A percentile compares a stretch with the other conserved stretches of the same genome.
Evolutionary conservation across 1,140 invertebrate genomes (phyloP).

Genomic region (Phocides pigmalion): DNA sequence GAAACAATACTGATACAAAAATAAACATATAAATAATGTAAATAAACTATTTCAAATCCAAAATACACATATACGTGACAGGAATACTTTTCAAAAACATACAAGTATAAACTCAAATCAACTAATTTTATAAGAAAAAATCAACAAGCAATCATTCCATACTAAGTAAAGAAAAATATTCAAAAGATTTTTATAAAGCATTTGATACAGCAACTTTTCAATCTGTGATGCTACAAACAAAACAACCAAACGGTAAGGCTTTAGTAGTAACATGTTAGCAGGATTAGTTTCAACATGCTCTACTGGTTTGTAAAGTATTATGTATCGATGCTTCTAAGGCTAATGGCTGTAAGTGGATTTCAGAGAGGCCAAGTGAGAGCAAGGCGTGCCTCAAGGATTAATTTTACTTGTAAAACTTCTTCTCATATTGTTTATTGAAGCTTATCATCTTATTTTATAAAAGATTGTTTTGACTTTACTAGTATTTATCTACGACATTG

Average conservation of each 20-base stretch:
- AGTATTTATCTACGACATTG: no score
- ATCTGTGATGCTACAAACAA: not conserved
- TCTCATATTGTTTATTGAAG: constrained; percentile 3
- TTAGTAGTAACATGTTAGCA: not conserved
- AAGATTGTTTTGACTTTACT: constrained; percentile 6
- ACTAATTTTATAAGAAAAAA: no score
- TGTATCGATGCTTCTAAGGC: constrained; percentile 31
- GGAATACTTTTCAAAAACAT: no score
- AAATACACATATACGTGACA: no score
- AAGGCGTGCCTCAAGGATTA: constrained; percentile 31
- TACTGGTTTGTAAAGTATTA: constrained; percentile 24
- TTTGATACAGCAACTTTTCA: not conserved
- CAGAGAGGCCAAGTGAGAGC: constrained; percentile 31
- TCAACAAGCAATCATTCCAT: no score
- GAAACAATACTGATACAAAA: no score
- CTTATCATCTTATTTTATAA: constrained; percentile 21
- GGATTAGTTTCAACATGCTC: constrained; percentile 25
- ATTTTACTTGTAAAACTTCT: constrained; percentile 35
- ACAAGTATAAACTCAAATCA: no score
- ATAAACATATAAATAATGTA: no score
- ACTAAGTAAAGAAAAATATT: no score
- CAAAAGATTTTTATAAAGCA: not conserved
- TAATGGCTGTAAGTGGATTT: constrained; percentile 33
- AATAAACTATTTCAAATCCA: no score
- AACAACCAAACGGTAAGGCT: not conserved